Conservation (phyloP, 2,888 invertebrate species). For the Yponomeuta malinellus region DNA sequence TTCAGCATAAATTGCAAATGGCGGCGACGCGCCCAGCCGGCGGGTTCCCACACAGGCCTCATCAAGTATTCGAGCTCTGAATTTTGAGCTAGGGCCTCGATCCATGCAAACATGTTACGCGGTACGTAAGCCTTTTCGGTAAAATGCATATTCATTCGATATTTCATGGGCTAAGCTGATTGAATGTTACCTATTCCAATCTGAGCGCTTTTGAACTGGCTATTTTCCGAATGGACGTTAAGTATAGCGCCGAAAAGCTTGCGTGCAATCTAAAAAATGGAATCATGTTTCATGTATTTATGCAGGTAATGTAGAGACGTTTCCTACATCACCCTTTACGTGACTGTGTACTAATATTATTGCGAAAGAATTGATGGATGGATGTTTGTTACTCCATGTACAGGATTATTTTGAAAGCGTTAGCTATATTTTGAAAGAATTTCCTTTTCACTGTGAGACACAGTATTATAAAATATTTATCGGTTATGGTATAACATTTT, state of each 20-base stretch:
- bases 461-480: no score
- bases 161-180: conserved; percentile 12
- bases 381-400: no score
- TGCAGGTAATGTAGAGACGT: no score
- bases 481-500: no score
- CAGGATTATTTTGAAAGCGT: no score
- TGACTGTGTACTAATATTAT: no score
- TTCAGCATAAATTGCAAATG: conserved; percentile 1
- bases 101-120: conserved; percentile 36
- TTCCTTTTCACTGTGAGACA: no score
- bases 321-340: no score
- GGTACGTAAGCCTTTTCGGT: conserved; percentile 30
- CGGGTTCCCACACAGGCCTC: conserved; percentile 10
- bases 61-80: conserved; percentile 10
- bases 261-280: no score
- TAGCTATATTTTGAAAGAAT: no score
- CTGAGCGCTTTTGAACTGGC: background rate
- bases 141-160: conserved; percentile 33
- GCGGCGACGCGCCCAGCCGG: background rate
- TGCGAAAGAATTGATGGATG: no score
- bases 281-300: no score
- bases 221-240: background rate
- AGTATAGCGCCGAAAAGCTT: background rate
- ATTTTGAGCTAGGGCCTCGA: conserved; percentile 10
- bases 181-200: conserved; percentile 4